Conservation (phyloP, 2,888 invertebrate species). For the Hydraecia micacea region DNA sequence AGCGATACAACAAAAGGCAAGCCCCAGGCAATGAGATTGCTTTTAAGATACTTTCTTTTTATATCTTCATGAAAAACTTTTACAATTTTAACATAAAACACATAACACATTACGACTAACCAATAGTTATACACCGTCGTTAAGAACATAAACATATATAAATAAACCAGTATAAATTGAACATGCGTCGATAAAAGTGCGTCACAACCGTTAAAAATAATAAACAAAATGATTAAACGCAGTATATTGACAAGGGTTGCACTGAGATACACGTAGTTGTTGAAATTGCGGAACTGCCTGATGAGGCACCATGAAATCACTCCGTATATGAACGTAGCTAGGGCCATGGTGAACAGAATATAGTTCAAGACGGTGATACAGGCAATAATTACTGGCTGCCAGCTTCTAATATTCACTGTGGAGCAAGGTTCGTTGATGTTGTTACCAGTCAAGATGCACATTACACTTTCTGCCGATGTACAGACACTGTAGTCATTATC, state of each 20-base stretch:
- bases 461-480: neutral
- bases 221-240: constrained; percentile 16
- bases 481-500: neutral
- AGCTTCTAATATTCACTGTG: too few relatives aligned
- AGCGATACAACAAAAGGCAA: constrained; percentile 9
- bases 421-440: neutral
- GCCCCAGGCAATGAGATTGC: constrained; percentile 43
- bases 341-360: neutral
- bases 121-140: constrained; percentile 30
- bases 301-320: constrained; percentile 43
- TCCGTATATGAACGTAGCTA: constrained; percentile 43
- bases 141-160: constrained; percentile 4
- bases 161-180: neutral
- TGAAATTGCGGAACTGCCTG: constrained; percentile 43
- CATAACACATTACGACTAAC: constrained; percentile 42
- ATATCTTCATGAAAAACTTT: constrained; percentile 29
- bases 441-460: neutral
- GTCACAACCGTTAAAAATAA: constrained; percentile 6
- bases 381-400: neutral
- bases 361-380: constrained; percentile 5
- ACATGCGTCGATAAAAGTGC: neutral
- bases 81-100: constrained; percentile 36
- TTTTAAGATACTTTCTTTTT: constrained; percentile 30
- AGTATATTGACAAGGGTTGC: constrained; percentile 42
- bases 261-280: constrained; percentile 41